Percentiles rank a stretch among this genome's conserved stretches.
Conservation (phyloP, 2,888 invertebrate genomes). For the Ormyrus rosae region DNA sequence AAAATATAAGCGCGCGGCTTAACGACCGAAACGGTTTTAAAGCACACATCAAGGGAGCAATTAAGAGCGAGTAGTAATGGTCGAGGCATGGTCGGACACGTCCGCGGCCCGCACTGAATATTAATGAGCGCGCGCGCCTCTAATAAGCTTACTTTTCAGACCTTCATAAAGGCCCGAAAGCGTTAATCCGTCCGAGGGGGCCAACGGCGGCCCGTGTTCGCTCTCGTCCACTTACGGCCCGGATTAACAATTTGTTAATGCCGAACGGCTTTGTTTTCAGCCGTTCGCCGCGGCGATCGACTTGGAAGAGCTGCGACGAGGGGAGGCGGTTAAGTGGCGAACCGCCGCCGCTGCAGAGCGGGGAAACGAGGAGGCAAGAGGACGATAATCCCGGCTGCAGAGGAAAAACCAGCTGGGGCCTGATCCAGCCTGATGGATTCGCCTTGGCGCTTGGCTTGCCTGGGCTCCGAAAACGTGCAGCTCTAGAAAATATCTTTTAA, state of each 20-base stretch:
- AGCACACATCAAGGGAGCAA: background rate
- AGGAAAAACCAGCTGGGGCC: constrained; percentile 12
- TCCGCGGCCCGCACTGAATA: constrained; percentile 17
- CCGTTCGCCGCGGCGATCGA: constrained; percentile 12
- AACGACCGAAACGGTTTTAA: background rate
- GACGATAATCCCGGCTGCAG: constrained; percentile 29
- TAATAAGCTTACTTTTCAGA: constrained; percentile 6
- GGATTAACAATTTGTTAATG: no score
- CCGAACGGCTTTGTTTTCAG: background rate
- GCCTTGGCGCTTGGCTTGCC: constrained; percentile 3
- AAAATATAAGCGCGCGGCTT: no score
- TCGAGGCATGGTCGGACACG: constrained; percentile 5
- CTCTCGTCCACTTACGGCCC: no score
- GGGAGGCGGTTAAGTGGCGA: background rate
- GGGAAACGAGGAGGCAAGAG: constrained; percentile 34
- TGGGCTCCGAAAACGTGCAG: background rate
- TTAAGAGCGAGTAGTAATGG: constrained; percentile 31
- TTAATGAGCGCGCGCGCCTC: constrained; percentile 5
- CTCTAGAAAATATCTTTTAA: no score
- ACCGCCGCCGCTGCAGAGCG: constrained; percentile 11
- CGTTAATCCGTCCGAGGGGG: background rate
- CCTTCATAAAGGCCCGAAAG: background rate
- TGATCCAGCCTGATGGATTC: constrained; percentile 15
- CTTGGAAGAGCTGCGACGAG: background rate
- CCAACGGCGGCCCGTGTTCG: background rate